Base-by-base conservation (phyloP, 30 jellyfish, hydroid and myxozoan genomes). In the Hydractinia symbiolongicarpus region DNA sequence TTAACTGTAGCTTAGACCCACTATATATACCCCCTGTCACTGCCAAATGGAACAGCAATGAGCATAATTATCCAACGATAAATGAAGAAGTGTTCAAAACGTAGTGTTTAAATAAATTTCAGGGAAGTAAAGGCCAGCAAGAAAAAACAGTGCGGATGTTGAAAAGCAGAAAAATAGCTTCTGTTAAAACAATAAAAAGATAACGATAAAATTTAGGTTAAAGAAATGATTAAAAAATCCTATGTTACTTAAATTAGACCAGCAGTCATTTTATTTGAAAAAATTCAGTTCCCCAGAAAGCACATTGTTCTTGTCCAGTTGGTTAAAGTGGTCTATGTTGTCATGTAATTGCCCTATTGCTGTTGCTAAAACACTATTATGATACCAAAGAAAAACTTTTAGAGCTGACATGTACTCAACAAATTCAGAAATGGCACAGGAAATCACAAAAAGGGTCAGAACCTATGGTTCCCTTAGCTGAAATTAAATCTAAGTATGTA, bases 241-340 rank as follows among this genome's bases (percentile, higher is more conserved):
- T 79, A 79, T 79, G 87, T 84, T 53, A 52, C 64, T 44, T 49
- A 62, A 61, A 51, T 58, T 4, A 66, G 75, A 13, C 79, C 85
- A 21, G 84, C 87, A 10, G 56, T 58, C 30, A 79, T 79, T 40
- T 21, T 79, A 61, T 79, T 79, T 67, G 14, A 79, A 79, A 79
- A 79, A 66, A 79, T 53, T 10, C 51, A 14, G 8, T 61, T 13
- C 79, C 87, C n/a, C 61, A 49, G 11, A 60, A 79, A 79, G 82
- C 84, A 9, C 54, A 7, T 66, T 79, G 83, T 79, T 67, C 64
- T 9, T 79, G 87, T 21, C 87, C 87, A 21, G 82, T 79, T 79
- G 87, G 87, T n/a, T n/a, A 0, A 53, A 64, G 74, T 7, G 74
- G 74, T 0, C 40, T 64, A 64, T 64, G 74, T 51, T 64, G 74